Percentiles rank a stretch among this genome's conserved stretches.
Conservation (phyloP, 1,140 invertebrate species). For the Parasteatoda tepidariorum region DNA sequence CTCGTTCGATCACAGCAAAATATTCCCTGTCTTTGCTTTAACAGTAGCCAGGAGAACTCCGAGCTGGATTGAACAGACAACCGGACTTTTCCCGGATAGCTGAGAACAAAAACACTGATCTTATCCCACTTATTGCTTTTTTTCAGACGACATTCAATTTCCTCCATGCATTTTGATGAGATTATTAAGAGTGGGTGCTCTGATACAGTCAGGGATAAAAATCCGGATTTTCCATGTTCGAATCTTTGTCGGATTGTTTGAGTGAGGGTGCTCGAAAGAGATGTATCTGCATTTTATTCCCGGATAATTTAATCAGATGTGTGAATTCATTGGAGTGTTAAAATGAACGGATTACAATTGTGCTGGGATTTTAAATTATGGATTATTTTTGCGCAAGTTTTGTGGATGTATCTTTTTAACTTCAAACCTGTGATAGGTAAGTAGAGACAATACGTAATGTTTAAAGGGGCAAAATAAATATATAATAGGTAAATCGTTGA, state of each 20-base stretch:
- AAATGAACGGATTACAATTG: conserved; percentile 30
- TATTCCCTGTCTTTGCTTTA: neutral
- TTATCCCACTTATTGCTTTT: neutral
- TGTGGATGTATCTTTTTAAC: conserved; percentile 23
- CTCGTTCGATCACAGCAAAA: conserved; percentile 30
- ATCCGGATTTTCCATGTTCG: neutral
- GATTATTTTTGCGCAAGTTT: conserved; percentile 16
- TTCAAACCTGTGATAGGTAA: conserved; percentile 32
- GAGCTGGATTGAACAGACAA: neutral
- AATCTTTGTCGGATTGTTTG: conserved; percentile 3
- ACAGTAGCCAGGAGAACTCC: conserved; percentile 32
- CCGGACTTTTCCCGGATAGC: conserved; percentile 1
- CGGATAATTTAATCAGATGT: conserved; percentile 24
- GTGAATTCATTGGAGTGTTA: conserved; percentile 6
- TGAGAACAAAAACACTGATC: neutral
- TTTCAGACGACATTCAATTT: neutral
- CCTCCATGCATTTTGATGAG: conserved; percentile 7
- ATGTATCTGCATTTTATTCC: conserved; percentile 16
- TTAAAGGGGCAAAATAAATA: no score
- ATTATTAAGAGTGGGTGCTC: neutral
- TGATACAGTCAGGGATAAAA: neutral
- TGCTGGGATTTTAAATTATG: conserved; percentile 13
- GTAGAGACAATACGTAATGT: no score
- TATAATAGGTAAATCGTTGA: no score
- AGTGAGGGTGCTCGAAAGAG: neutral